Evolutionary conservation across 2,113 vertebrate genomes (phyloP).

Genomic region (Melanostigma gelatinosum): DNA sequence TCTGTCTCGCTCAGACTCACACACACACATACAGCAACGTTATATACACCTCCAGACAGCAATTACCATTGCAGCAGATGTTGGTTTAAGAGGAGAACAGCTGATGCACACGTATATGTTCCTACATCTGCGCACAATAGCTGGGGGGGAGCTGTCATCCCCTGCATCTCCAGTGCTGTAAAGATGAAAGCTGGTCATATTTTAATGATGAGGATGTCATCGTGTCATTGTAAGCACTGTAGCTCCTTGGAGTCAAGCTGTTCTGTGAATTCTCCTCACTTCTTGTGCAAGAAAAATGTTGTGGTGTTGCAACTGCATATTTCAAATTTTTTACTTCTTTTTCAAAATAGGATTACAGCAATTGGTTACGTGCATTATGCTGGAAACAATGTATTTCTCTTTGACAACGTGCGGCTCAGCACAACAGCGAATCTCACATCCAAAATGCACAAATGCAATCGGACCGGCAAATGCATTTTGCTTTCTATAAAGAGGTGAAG

Average conservation of each 20-base stretch:
- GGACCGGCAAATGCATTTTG: not conserved
- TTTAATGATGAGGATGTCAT: conserved; percentile 27
- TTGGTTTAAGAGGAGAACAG: conserved; percentile 50
- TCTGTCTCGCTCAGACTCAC: not conserved
- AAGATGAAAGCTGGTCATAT: conserved; percentile 44
- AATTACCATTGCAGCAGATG: conserved; percentile 60
- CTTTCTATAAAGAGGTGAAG: no score
- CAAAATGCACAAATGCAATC: not conserved
- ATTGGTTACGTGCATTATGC: not conserved
- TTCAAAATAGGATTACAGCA: not conserved
- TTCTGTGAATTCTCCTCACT: not conserved
- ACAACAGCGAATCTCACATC: not conserved
- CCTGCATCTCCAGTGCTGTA: conserved; percentile 15
- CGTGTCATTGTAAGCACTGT: conserved; percentile 15
- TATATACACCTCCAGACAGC: conserved; percentile 43
- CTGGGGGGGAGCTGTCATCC: conserved; percentile 33
- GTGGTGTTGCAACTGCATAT: not conserved
- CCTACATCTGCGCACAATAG: conserved; percentile 9
- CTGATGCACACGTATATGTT: conserved; percentile 40
- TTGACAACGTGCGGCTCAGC: not conserved
- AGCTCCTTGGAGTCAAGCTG: not conserved
- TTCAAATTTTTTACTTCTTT: not conserved
- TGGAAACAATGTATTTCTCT: not conserved
- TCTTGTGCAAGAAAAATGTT: not conserved
- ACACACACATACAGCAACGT: not conserved